These are phyloP conservation scores for Gambusia yucatana DNA, from an alignment of 2,797 vertebrate genomes.

Conservation along the genomic window DNA sequence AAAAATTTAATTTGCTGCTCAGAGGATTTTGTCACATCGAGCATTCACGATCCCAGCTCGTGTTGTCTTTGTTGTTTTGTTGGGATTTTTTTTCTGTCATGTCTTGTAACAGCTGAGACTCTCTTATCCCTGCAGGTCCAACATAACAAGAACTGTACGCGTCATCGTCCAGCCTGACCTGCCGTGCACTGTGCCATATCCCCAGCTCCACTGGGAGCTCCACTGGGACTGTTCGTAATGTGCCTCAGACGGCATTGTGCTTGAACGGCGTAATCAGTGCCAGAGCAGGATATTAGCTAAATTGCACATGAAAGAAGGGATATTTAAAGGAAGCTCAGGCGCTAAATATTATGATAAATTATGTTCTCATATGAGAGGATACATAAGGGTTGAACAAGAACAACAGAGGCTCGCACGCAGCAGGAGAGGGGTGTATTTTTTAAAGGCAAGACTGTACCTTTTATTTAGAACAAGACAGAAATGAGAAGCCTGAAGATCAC, in stretches of 20 bases:
- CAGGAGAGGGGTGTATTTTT: constrained; percentile 23
- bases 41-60: neutral
- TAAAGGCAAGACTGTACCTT: constrained; percentile 21
- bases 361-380: constrained; percentile 71
- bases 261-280: constrained; percentile 79
- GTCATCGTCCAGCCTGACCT: constrained; percentile 32
- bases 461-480: constrained; percentile 17
- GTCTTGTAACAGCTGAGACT: constrained; percentile 16
- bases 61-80: neutral
- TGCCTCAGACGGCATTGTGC: constrained; percentile 61
- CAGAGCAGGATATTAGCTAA: constrained; percentile 81
- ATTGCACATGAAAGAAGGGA: constrained; percentile 81
- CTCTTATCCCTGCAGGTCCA: constrained; percentile 22
- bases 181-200: constrained; percentile 30
- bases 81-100: neutral
- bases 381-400: constrained; percentile 70
- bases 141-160: constrained; percentile 6
- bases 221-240: constrained; percentile 70
- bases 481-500: neutral
- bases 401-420: constrained; percentile 71
- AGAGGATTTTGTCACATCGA: neutral
- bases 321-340: constrained; percentile 75
- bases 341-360: constrained; percentile 83
- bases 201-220: constrained; percentile 65
- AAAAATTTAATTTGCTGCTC: neutral